Percentiles rank a stretch among this genome's conserved stretches.
Conservation (phyloP, 2,113 vertebrate genomes). For the Dipodomys merriami region DNA sequence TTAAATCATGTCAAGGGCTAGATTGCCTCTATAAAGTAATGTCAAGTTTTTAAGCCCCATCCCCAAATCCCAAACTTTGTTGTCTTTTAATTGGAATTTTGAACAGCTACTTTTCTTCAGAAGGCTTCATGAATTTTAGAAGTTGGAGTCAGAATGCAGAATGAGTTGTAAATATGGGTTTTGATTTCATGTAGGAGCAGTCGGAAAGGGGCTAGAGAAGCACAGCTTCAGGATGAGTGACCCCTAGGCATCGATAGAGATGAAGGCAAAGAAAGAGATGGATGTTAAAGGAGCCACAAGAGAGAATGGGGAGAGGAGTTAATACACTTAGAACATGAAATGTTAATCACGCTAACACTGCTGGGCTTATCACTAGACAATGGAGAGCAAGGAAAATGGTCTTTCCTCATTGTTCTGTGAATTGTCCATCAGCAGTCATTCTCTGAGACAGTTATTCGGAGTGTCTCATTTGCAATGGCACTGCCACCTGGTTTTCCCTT, state of each 20-base stretch:
- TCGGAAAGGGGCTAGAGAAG: not conserved
- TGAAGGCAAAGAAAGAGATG: accelerated
- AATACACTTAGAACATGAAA: not conserved
- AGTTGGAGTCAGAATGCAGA: not conserved
- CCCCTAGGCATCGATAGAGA: not conserved
- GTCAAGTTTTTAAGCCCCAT: not conserved
- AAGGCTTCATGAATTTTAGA: slow-evolving; percentile 11
- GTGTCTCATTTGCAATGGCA: not conserved
- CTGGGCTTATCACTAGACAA: not conserved
- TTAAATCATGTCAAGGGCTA: slow-evolving; percentile 73
- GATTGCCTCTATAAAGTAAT: not conserved
- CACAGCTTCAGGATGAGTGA: not conserved
- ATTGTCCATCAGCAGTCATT: not conserved
- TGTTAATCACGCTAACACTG: too few species aligned
- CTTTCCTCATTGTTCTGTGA: not conserved
- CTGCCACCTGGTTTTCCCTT: not conserved
- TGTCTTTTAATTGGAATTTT: slow-evolving; percentile 28
- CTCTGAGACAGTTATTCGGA: not conserved
- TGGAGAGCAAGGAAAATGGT: not conserved
- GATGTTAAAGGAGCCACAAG: not conserved
- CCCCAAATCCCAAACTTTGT: slow-evolving; percentile 4
- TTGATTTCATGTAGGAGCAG: not conserved
- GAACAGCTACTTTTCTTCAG: not conserved
- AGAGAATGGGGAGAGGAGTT: not conserved
- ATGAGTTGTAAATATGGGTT: not conserved